These are phyloP conservation scores for Xiphophorus maculatus DNA, from an alignment of 2,113 vertebrate species.

Conservation along the genomic window DNA sequence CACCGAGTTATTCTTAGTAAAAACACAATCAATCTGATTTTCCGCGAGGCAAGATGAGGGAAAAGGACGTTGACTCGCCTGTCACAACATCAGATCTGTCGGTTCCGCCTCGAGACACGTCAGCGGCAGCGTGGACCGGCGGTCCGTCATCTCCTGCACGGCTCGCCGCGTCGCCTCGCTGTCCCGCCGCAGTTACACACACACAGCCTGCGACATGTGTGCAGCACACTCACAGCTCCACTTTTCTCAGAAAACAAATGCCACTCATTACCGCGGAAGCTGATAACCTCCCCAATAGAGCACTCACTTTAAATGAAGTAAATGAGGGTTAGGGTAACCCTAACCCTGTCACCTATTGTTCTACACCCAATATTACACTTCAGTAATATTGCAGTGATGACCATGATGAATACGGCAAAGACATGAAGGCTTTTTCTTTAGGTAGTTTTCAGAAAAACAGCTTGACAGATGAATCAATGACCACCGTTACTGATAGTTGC, in stretches of 20 bases:
- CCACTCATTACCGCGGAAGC: too few relatives aligned
- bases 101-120: constrained; percentile 26
- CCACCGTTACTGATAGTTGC: background rate
- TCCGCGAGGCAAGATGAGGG: constrained; percentile 18
- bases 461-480: background rate
- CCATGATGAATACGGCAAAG: too few relatives aligned
- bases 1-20: background rate
- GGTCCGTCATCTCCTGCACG: constrained; percentile 28
- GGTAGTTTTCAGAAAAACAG: background rate
- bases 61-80: constrained; percentile 7
- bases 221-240: background rate
- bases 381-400: too few relatives aligned
- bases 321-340: too few relatives aligned
- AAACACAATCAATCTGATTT: constrained; percentile 44
- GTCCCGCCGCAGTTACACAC: constrained; percentile 9
- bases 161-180: background rate
- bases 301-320: too few relatives aligned
- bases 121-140: constrained; percentile 15
- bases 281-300: too few relatives aligned
- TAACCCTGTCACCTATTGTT: too few relatives aligned
- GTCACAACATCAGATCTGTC: constrained; percentile 47
- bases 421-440: too few relatives aligned
- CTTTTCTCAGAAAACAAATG: too few relatives aligned
- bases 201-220: background rate
- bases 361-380: too few relatives aligned